phyloP scores from a whole-genome alignment of 1,140 invertebrate genomes.

The Hirudo medicinalis region DNA sequence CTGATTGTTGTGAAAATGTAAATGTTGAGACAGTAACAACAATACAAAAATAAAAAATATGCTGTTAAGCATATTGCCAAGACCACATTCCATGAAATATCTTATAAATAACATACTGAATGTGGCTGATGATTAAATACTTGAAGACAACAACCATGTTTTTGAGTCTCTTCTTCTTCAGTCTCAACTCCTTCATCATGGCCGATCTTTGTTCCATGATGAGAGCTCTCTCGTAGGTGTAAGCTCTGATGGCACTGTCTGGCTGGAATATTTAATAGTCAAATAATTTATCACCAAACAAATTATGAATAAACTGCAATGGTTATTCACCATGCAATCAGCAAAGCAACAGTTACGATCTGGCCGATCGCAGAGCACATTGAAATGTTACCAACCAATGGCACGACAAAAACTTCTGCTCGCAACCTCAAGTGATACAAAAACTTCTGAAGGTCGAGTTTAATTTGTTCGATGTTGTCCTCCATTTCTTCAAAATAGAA shows the following conservation, averaged over 20 bases:
- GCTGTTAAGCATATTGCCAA: too few relatives aligned
- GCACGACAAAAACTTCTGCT: slow-evolving; percentile 94
- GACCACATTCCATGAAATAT: too few relatives aligned
- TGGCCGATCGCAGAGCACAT: background rate
- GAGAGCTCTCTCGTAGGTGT: slow-evolving; percentile 93
- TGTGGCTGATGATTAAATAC: too few relatives aligned
- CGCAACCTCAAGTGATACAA: slow-evolving; percentile 92
- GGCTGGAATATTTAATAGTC: slow-evolving; percentile 44
- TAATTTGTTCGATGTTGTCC: slow-evolving; percentile 99
- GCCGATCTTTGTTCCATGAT: slow-evolving; percentile 98
- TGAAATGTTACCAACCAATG: slow-evolving; percentile 63
- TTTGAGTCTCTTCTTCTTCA: slow-evolving; percentile 17
- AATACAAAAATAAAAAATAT: too few relatives aligned
- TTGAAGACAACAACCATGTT: slow-evolving; percentile 1
- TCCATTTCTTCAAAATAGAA: slow-evolving; percentile 56
- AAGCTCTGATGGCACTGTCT: slow-evolving; percentile 88
- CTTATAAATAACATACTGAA: too few relatives aligned
- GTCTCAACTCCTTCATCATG: slow-evolving; percentile 64
- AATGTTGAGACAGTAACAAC: too few relatives aligned
- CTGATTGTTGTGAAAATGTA: too few relatives aligned
- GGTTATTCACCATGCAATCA: too few relatives aligned
- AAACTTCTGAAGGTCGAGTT: slow-evolving; percentile 93
- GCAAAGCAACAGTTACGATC: background rate
- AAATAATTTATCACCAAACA: background rate
- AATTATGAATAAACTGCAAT: too few relatives aligned